Evolutionary conservation across 2,888 invertebrate genomes (phyloP), one percentile per base, ranked within the genome.

Genomic region (Clusia tigrina): DNA sequence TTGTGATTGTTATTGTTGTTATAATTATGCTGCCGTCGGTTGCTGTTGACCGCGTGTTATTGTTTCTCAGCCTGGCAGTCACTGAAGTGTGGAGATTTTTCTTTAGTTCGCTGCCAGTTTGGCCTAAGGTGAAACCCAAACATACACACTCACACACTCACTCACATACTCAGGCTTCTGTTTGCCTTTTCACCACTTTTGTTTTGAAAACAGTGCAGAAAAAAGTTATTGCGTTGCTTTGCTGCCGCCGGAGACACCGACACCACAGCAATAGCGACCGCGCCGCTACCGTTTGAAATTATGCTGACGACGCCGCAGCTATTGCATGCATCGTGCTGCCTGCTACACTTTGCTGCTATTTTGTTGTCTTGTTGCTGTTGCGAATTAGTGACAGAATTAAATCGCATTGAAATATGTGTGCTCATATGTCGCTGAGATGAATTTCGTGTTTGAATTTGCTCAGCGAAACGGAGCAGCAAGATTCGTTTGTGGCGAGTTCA

Each of bases 301-400:
- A 74, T 74, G 76, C 71, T 67, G 74, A 69, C 69, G 63, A 67
- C 73, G 66, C n/a, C n/a, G 71, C 74, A 66, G 75, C 77, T 58
- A n/a, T n/a, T n/a, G n/a, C n/a, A n/a, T n/a, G n/a, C n/a, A n/a
- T n/a, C n/a, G n/a, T n/a, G 32, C 67, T 25, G 53, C 54, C 22
- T 15, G 72, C 71, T 70, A 68, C 65, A 71, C 67, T 61, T 57
- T 55, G 26, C 17, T 37, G 23, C 55, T 55, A 23, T 22, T 55
- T 23, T 54, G 24, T 54, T 54, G n/a, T 6, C 2, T 52, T 24
- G 60, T 62, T 63, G 67, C 65, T 64, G 66, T 69, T 65, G 67
- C 65, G 67, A 72, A 73, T 71, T 76, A 67, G 69, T 71, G 74
- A 73, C 77, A 73, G 75, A 76, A 42, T 71, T 74, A 65, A 64